phyloP scores from a whole-genome alignment of 2,888 invertebrate species.

The Calliphora vomitoria region DNA sequence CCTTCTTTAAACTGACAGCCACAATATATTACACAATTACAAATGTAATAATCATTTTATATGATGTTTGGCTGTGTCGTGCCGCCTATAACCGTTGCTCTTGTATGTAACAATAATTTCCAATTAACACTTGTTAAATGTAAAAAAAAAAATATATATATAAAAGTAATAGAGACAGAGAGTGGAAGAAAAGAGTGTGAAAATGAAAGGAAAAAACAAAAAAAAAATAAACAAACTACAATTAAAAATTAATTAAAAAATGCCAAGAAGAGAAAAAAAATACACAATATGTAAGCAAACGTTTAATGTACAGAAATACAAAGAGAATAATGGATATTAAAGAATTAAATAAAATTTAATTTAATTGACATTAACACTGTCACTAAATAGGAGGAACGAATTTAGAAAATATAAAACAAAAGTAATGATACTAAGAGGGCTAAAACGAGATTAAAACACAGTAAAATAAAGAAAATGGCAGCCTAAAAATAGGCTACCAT shows the following conservation, averaged over 20 bases:
- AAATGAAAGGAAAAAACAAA: neutral
- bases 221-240: constrained; percentile 44
- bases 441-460: neutral
- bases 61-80: constrained; percentile 34
- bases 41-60: constrained; percentile 48
- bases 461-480: too few relatives aligned
- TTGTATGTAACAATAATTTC: constrained; percentile 66
- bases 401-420: neutral
- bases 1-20: neutral
- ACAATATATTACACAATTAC: constrained; percentile 4
- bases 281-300: neutral
- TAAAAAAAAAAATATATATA: constrained; percentile 29
- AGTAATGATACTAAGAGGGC: neutral
- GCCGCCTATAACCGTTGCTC: constrained; percentile 34
- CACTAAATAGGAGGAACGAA: neutral
- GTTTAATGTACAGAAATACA: neutral
- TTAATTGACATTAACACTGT: constrained; percentile 38
- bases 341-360: constrained; percentile 21
- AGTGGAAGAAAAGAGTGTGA: neutral
- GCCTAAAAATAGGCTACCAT: too few relatives aligned
- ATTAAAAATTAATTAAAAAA: constrained; percentile 69
- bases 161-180: constrained; percentile 18
- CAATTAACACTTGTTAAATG: constrained; percentile 67
- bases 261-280: constrained; percentile 23
- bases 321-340: constrained; percentile 29